Evolutionary conservation across 2,113 vertebrate species (phyloP), one percentile per base, ranked within the genome.

Genomic region (Trochalopteron elliotii): DNA sequence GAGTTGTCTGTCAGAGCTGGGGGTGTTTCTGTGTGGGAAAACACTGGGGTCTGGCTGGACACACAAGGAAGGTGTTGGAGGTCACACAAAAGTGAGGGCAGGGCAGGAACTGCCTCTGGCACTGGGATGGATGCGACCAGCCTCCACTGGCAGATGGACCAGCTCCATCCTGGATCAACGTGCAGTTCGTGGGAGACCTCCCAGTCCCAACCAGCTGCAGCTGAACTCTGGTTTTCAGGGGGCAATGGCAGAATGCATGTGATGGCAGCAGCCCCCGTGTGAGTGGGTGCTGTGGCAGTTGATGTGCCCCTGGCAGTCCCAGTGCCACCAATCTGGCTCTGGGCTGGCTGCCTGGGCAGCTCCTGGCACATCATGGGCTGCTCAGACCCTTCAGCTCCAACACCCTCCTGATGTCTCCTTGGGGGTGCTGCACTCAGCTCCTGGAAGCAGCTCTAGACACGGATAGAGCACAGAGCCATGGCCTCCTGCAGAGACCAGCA

Each of bases 301-400:
- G 0, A 5, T 1, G 11, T 71, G 17, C 4, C 20, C n/a, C 13
- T 47, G 61, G 65, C 3, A 1, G 1, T 7, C 28, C 31, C 56
- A 31, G 52, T 37, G 52, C 42, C 33, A 42, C 52, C 33, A 28
- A 31, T n/a, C 44, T 45, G 61, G 19, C 31, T 37, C 90, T 44
- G 37, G 37, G 28, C 23, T 7, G 2, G 49, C 61, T 57, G 56
- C 37, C 53, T 53, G 35, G 4, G 30, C 45, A 77, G 59, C 30
- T 83, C 31, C 67, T 56, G 67, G 57, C 22, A 13, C 14, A 11
- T 5, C 2, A 3, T 30, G 31, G 47, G 28, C 60, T 71, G 44
- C 74, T 75, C 52, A 60, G 65, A 67, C n/a, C 44, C 40, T 71
- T 44, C 77, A 55, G 25, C 74, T 59, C 69, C 56, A 49, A 21